A percentile compares a stretch with the other conserved stretches of the same genome.
Conservation (phyloP, 2,797 vertebrate species). For the Falco novaeseelandiae region DNA sequence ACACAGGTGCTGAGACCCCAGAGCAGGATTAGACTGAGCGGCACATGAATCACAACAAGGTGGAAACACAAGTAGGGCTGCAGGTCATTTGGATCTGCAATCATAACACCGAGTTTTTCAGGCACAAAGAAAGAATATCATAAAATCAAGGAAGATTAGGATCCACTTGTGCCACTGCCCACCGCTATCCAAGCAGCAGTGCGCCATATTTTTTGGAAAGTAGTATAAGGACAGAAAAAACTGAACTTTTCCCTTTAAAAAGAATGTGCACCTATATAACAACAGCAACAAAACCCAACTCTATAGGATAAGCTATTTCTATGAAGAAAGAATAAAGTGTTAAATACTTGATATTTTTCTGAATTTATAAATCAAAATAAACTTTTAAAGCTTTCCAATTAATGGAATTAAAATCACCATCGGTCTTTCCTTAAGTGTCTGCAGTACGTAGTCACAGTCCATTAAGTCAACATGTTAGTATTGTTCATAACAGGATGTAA, state of each 20-base stretch:
- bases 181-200: neutral
- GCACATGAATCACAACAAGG: neutral
- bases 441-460: constrained; percentile 28
- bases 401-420: constrained; percentile 31
- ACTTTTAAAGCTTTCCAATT: constrained; percentile 20
- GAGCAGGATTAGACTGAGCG: accelerated
- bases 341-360: neutral
- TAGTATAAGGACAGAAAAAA: neutral
- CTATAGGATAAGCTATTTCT: neutral
- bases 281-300: neutral
- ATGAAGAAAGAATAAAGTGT: neutral
- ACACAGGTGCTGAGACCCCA: neutral
- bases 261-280: neutral
- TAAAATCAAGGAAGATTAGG: neutral
- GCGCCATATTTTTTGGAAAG: neutral
- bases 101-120: neutral
- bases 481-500: constrained; percentile 58
- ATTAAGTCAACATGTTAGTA: constrained; percentile 47
- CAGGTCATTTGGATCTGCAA: neutral
- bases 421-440: constrained; percentile 35
- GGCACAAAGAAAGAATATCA: neutral
- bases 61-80: neutral
- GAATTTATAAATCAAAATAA: neutral
- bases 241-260: neutral
- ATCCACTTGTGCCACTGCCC: neutral